Conservation (phyloP, 2,113 vertebrate species). For the Nothoprocta pentlandii region DNA sequence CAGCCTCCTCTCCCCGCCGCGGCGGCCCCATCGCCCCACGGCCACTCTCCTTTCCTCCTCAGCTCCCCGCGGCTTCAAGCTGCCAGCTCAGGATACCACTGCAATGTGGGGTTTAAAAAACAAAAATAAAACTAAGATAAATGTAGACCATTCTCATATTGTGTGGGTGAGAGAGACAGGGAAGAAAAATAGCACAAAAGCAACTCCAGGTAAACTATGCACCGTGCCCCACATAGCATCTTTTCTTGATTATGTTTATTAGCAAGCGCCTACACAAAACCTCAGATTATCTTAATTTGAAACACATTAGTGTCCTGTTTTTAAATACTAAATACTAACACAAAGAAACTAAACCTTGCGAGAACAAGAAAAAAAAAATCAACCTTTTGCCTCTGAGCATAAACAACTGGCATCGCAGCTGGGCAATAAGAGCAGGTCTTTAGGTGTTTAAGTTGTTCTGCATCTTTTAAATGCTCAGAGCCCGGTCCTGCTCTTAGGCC, state of each 20-base stretch:
- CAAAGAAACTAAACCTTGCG: constrained; percentile 30
- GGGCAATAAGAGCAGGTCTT: background rate
- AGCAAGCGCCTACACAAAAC: constrained; percentile 33
- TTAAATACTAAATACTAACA: constrained; percentile 14
- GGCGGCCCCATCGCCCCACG: fast-evolving
- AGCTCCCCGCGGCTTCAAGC: background rate
- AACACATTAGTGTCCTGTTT: constrained; percentile 38
- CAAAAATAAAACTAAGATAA: constrained; percentile 38
- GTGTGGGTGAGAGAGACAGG: background rate
- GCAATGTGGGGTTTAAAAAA: background rate
- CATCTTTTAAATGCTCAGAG: background rate
- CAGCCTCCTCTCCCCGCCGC: background rate
- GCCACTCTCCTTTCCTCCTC: background rate
- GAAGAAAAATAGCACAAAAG: background rate
- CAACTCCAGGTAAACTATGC: background rate
- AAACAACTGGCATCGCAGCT: constrained; percentile 27
- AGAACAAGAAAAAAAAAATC: background rate
- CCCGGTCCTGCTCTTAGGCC: background rate
- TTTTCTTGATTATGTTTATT: constrained; percentile 63
- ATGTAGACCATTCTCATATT: background rate
- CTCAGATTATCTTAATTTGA: constrained; percentile 53
- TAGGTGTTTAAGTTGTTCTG: background rate
- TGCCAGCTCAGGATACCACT: background rate
- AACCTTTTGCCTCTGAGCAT: background rate
- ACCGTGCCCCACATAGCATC: background rate